phyloP scores from a whole-genome alignment of 2,888 invertebrate species.

The Harpagoxenus sublaevis region DNA sequence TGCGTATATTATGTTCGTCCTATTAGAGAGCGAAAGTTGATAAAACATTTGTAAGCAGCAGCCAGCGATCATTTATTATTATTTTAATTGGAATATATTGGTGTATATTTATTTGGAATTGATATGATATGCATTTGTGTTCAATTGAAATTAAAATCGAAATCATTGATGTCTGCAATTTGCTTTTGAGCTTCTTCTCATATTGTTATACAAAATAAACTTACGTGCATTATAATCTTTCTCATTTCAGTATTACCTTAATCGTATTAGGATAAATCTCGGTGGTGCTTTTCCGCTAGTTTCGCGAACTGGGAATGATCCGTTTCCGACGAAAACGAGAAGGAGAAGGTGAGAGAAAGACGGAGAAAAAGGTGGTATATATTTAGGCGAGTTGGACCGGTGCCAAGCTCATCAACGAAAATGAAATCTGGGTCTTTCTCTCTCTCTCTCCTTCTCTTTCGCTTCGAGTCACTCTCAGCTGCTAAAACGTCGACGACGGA shows the following conservation, averaged over 20 bases:
- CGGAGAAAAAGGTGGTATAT: conserved; percentile 81
- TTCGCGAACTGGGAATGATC: conserved; percentile 51
- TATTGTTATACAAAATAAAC: neutral
- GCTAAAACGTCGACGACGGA: conserved; percentile 70
- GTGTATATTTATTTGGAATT: neutral
- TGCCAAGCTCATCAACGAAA: conserved; percentile 86
- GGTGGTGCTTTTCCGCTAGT: conserved; percentile 48
- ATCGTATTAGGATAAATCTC: conserved; percentile 24
- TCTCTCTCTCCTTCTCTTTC: conserved; percentile 74
- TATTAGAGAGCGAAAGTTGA: neutral
- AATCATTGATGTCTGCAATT: neutral
- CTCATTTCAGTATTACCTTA: neutral
- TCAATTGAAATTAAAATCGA: neutral
- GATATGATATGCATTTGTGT: neutral
- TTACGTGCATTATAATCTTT: neutral
- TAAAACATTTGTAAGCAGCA: neutral
- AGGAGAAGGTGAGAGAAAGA: conserved; percentile 64
- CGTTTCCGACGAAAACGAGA: conserved; percentile 63
- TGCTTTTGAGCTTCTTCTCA: neutral
- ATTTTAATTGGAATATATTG: too few relatives aligned
- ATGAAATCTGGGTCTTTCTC: conserved; percentile 86
- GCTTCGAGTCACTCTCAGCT: conserved; percentile 61
- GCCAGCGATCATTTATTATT: neutral
- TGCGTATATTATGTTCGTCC: neutral
- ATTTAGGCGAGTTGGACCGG: conserved; percentile 85